Evolutionary conservation across 1,140 invertebrate genomes (phyloP), one percentile per base, ranked within the genome.

Genomic region (Zelostemma sp.): DNA sequence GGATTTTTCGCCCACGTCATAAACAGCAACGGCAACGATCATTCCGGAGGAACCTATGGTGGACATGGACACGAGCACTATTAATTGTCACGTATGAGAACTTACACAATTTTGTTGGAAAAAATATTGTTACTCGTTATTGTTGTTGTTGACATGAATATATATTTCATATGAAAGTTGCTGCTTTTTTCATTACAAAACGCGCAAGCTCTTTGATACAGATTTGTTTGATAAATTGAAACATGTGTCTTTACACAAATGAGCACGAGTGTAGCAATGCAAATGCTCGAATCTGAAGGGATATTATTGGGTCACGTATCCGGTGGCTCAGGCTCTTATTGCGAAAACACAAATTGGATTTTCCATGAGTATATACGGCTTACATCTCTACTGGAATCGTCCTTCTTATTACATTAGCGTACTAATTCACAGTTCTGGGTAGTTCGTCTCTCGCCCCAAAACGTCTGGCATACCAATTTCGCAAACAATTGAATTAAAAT

Each of bases 1-100:
- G 92, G 91, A 78, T 93, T 93, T 83, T 91, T 93, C 82, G 91
- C 91, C 41, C 87, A 89, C 73, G 91, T 93, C 6, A 89, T 88
- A 76, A 92, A 92, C 77, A 89, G 89, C 73, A 88, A 87, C 74
- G 86, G 88, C 58, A 87, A 86, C 46, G 80, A 84, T 48, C 82
- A 83, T 45, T 77, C 80, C 5, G 80, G 80, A 0, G 79, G 77
- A 28, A 80, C 79, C 40, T 82, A 84, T 19, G 78, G 80, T 28
- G 75, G 78, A 40, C 63, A 80, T 48, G 68, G 55, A 11, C 63
- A 76, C 28, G 56, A 47, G 0, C 65, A 43, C 46, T 25, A 41
- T 16, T 28, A 40, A 43, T 6, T 12, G 14, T 4, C 41, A 17
- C 35, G 35, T n/a, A 35, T 55, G 15, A 41, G 35, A 38, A 38